A percentile compares a stretch with the other conserved stretches of the same genome.
Conservation (phyloP, 2,888 invertebrate genomes). For the Plebejus argus region DNA sequence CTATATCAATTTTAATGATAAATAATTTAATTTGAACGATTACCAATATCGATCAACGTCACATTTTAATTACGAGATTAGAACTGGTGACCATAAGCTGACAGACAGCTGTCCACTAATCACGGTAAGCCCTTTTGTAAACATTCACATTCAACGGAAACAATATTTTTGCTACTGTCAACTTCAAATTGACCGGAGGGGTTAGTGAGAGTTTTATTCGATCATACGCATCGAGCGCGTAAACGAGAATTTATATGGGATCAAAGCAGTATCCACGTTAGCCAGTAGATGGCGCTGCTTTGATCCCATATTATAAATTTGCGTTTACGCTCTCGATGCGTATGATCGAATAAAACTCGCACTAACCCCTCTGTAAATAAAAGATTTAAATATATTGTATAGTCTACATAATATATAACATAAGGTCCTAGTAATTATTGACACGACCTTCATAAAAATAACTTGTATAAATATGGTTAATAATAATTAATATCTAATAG, state of each 20-base stretch:
- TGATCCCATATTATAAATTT: too few species aligned
- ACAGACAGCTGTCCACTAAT: conserved; percentile 17
- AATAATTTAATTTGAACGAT: conserved; percentile 8
- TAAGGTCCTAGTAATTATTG: neutral
- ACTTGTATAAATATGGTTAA: neutral
- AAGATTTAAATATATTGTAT: too few species aligned
- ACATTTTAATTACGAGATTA: conserved; percentile 26
- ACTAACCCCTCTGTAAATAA: too few species aligned
- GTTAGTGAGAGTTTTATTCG: too few species aligned
- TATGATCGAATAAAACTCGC: too few species aligned
- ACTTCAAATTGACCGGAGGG: neutral
- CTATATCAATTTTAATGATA: neutral
- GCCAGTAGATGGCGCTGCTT: too few species aligned
- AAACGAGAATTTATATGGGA: too few species aligned
- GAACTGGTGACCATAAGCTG: conserved; percentile 18
- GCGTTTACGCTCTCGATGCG: too few species aligned
- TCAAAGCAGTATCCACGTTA: too few species aligned
- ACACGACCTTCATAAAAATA: neutral
- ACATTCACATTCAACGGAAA: conserved; percentile 2
- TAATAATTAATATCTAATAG: neutral
- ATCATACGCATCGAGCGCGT: too few species aligned
- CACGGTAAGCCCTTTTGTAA: conserved; percentile 8
- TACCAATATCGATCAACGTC: conserved; percentile 1
- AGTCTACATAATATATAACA: too few species aligned
- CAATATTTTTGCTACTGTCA: conserved; percentile 7